Base-by-base conservation (phyloP, 2,888 invertebrate genomes). In the Caprella mutica region DNA sequence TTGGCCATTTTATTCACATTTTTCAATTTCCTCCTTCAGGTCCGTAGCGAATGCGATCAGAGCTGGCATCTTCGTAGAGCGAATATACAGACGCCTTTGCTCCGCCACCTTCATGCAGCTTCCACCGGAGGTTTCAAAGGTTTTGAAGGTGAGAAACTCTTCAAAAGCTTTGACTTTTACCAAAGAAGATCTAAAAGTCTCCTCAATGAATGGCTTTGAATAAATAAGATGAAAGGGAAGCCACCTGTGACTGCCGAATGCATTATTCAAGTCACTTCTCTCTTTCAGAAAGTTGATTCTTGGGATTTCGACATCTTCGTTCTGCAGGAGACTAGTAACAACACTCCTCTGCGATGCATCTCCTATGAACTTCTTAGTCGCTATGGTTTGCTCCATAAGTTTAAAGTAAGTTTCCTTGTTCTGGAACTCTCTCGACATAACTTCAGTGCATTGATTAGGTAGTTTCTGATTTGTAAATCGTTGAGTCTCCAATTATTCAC, bases 301-400 rank as follows among this genome's bases (percentile, higher is more conserved):
- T 96, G 94, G 94, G 85, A 86, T 3, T 94, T 94, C 75, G 89
- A 93, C 75, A 89, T 93, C 62, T 94, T 93, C 71, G 83, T 85
- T 2, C 77, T 96, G 65, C 86, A 85, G 70, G 89, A 91, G 67
- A 84, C 85, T 2, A 81, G 89, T 23, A 82, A 82, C 67, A 86
- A 87, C 6, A 85, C 89, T 68, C 89, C 91, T 2, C 82, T 94
- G 67, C 89, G 91, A 75, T 94, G 88, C 74, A 80, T 96, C 54
- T 91, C 89, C 50, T 91, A 92, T 73, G 93, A 94, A 73, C 80
- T 96, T 56, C 82, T 96, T 69, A 92, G 92, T 74, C 82, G 91
- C 72, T 94, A 94, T 72, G 93, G 93, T 64, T 85, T 93, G 75
- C 86, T 93, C 71, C 89, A 89, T 73, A 91, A 94, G 76, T 94